Evolutionary conservation across 2,113 vertebrate genomes (phyloP).

Genomic region (Tupaia tana): DNA sequence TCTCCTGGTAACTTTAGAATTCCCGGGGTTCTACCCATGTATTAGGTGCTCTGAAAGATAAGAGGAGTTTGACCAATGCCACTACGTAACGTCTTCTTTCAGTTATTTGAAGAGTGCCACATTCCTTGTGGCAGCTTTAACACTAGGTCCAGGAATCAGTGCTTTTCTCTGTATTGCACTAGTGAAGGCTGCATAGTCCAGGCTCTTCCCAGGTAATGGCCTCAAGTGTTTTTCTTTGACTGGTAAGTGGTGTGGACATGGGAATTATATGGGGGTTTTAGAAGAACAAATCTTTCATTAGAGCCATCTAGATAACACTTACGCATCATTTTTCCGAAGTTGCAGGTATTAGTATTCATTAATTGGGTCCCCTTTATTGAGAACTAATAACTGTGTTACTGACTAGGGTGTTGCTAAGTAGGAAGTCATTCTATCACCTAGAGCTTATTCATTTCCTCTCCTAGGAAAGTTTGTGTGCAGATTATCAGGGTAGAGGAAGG

Average conservation of each 20-base stretch:
- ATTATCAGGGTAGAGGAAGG: not conserved
- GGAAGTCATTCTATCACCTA: not conserved
- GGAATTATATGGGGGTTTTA: not conserved
- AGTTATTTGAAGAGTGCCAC: not conserved
- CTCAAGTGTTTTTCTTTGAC: not conserved
- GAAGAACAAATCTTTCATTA: not conserved
- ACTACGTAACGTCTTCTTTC: slow-evolving; percentile 9
- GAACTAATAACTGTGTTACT: not conserved
- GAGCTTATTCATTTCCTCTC: not conserved
- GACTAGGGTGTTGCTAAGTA: not conserved
- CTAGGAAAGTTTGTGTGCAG: not conserved
- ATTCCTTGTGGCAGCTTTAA: not conserved
- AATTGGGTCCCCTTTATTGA: not conserved
- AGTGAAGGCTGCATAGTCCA: not conserved
- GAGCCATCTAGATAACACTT: not conserved
- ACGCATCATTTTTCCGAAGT: not conserved
- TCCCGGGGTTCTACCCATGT: slow-evolving; percentile 29
- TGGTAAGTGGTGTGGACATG: not conserved
- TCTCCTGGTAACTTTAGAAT: slow-evolving; percentile 49
- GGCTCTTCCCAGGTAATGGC: not conserved
- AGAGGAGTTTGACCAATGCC: not conserved
- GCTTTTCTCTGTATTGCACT: not conserved
- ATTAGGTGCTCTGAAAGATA: slow-evolving; percentile 28
- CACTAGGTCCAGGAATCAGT: not conserved
- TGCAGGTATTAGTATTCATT: not conserved